Evolutionary conservation across 2,888 invertebrate species (phyloP).

Genomic region (Phalangium opilio): DNA sequence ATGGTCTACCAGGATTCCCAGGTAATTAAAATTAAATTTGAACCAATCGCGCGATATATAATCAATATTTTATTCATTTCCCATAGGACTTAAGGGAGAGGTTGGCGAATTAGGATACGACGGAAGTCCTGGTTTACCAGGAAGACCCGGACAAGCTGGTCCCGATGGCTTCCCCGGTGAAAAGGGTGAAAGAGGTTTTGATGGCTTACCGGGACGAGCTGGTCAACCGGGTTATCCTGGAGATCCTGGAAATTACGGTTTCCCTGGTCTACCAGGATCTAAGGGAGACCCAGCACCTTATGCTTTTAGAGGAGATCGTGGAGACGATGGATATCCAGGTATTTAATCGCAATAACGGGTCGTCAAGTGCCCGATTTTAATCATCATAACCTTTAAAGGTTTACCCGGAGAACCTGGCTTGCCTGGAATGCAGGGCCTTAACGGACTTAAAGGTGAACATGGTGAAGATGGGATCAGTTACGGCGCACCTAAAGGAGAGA

Average conservation of each 20-base stretch:
- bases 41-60: too few species aligned
- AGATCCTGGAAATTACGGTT: constrained; percentile 9
- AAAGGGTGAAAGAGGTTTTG: constrained; percentile 3
- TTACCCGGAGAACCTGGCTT: constrained; percentile 8
- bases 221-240: constrained; percentile 10
- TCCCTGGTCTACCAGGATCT: constrained; percentile 14
- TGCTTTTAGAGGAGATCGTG: too few species aligned
- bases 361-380: too few species aligned
- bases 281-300: constrained; percentile 11
- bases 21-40: too few species aligned
- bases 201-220: constrained; percentile 9
- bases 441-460: constrained; percentile 24
- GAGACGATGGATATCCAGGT: too few species aligned
- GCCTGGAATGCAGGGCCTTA: constrained; percentile 13
- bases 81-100: constrained; percentile 8
- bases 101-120: constrained; percentile 8
- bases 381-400: too few species aligned
- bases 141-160: constrained; percentile 9
- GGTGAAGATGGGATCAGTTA: constrained; percentile 17
- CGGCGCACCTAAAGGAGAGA: not conserved
- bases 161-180: constrained; percentile 13
- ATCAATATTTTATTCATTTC: too few species aligned
- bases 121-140: constrained; percentile 8
- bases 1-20: too few species aligned
- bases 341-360: too few species aligned